Evolutionary conservation across 2,888 invertebrate genomes (phyloP), one percentile per base, ranked within the genome.

Genomic region (Ochropacha duplaris): DNA sequence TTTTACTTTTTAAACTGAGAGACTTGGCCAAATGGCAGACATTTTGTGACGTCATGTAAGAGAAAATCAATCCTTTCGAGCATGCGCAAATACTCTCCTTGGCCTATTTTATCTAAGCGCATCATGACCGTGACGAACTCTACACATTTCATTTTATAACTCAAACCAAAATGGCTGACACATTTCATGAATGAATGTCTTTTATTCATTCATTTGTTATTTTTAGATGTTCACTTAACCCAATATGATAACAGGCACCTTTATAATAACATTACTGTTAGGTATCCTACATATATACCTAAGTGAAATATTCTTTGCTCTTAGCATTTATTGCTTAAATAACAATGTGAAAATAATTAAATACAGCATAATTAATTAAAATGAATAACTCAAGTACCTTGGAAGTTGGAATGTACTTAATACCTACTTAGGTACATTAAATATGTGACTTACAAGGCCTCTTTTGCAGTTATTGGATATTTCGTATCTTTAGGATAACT

Each of bases 21-120:
- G 78, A 68, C 72, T 77, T 71, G 69, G 66, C 73, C 73, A 75
- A 76, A 70, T 72, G 80, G 81, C 79, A 71, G 88, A 84, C 92
- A 92, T 91, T 69, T 90, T 89, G 90, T 92, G 92, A 92, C 92
- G 92, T 92, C 90, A 90, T 77, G 56, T 66, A 60, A 66, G 60
- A 68, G 73, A 78, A 88, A 87, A 91, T 92, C 92, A 83, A 92
- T 92, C 68, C 67, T 79, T 82, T 78, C 60, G 77, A 68, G 87
- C 92, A 85, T 84, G 92, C 91, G 88, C 84, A 78, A 70, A 76
- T 59, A 75, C 80, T 86, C 79, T 77, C 89, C 88, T 88, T 89
- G 90, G 86, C 90, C 88, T 84, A 88, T 81, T 77, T 86, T 66
- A 66, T 62, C 59, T 64, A 73, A 73, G 70, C 71, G 72, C 66